phyloP scores from a whole-genome alignment of 2,888 invertebrate genomes.

The Elegia similella region DNA sequence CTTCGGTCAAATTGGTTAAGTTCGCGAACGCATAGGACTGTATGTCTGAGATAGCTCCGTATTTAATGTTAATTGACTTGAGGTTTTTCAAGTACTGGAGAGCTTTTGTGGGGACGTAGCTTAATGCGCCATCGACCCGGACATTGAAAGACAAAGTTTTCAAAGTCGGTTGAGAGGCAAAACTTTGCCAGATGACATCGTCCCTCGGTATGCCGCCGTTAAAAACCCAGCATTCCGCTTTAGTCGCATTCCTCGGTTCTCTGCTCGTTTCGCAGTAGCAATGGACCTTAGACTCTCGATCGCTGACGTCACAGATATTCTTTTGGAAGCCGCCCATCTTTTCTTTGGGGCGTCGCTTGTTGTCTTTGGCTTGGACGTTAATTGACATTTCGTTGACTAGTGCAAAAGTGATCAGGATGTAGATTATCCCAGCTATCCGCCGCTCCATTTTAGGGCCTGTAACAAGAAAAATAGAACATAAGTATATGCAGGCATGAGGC shows the following conservation, averaged over 20 bases:
- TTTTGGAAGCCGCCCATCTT: slow-evolving; percentile 72
- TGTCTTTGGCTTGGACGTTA: slow-evolving; percentile 71
- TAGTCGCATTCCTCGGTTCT: slow-evolving; percentile 81
- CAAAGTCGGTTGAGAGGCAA: slow-evolving; percentile 86
- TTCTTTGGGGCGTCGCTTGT: slow-evolving; percentile 70
- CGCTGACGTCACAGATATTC: slow-evolving; percentile 82
- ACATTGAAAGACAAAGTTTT: slow-evolving; percentile 87
- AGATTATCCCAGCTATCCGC: slow-evolving; percentile 63
- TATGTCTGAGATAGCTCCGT: slow-evolving; percentile 86
- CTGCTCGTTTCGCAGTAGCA: slow-evolving; percentile 85
- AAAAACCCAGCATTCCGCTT: slow-evolving; percentile 90
- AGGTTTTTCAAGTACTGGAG: slow-evolving; percentile 85
- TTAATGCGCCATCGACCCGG: slow-evolving; percentile 85
- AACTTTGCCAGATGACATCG: slow-evolving; percentile 88
- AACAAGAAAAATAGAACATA: slow-evolving; percentile 57
- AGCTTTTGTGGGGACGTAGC: slow-evolving; percentile 87
- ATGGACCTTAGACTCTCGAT: slow-evolving; percentile 81
- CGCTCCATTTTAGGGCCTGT: slow-evolving; percentile 71
- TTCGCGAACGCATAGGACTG: slow-evolving; percentile 88
- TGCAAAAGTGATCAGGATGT: slow-evolving; percentile 68
- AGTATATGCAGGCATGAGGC: too few relatives aligned
- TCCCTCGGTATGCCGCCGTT: slow-evolving; percentile 84
- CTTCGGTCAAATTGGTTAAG: slow-evolving; percentile 84
- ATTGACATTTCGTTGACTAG: slow-evolving; percentile 74
- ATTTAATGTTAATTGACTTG: slow-evolving; percentile 85